These are phyloP conservation scores for Synanthedon tipuliformis DNA, from an alignment of 2,888 invertebrate species.

Conservation along the genomic window DNA sequence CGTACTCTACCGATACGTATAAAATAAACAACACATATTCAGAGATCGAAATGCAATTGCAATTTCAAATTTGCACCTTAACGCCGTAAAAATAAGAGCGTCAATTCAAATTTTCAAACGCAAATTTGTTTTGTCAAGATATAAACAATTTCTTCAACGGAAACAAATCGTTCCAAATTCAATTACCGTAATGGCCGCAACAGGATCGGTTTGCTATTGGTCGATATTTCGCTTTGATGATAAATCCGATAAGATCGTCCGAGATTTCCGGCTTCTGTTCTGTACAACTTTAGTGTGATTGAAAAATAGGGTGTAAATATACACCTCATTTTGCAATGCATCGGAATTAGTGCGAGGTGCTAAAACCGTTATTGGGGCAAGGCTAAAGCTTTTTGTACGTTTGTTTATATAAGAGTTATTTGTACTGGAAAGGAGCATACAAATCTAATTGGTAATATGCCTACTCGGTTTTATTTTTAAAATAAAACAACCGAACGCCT, in stretches of 20 bases:
- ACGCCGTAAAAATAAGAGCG: neutral
- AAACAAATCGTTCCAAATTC: conserved; percentile 40
- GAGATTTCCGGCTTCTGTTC: neutral
- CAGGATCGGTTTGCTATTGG: conserved; percentile 7
- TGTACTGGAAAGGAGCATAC: too few relatives aligned
- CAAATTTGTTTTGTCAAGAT: conserved; percentile 13
- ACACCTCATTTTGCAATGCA: too few relatives aligned
- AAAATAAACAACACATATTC: neutral
- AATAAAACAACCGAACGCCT: too few relatives aligned
- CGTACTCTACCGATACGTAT: neutral
- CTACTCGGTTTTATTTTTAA: too few relatives aligned
- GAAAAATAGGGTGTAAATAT: too few relatives aligned
- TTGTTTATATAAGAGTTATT: too few relatives aligned
- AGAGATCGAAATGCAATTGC: neutral
- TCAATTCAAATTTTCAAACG: neutral
- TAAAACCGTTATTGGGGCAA: too few relatives aligned
- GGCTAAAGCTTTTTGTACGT: too few relatives aligned
- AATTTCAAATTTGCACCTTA: neutral
- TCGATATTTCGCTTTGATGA: neutral
- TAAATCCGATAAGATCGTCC: neutral
- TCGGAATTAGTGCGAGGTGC: too few relatives aligned
- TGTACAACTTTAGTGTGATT: neutral
- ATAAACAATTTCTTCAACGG: conserved; percentile 40
- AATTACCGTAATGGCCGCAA: conserved; percentile 35
- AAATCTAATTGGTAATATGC: too few relatives aligned